A percentile compares a stretch with the other conserved stretches of the same genome.
These are phyloP conservation scores for Phrynosoma blainvillii DNA, from an alignment of 2,113 vertebrate species.

Conservation along the genomic window DNA sequence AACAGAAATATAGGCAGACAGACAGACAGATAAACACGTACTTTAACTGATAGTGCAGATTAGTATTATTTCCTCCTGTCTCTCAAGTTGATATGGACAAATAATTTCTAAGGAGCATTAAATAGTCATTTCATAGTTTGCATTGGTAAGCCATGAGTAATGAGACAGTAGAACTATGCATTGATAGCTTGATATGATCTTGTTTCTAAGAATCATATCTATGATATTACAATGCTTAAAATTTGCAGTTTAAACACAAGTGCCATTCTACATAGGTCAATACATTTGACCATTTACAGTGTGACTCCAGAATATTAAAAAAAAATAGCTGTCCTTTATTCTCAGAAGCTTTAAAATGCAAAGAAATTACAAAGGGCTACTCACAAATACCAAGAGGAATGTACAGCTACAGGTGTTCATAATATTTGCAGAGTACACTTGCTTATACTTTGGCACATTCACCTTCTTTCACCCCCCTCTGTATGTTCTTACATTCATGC, in stretches of 20 bases:
- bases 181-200: background rate
- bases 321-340: background rate
- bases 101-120: background rate
- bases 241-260: background rate
- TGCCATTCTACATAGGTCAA: constrained; percentile 14
- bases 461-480: background rate
- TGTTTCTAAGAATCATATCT: background rate
- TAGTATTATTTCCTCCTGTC: background rate
- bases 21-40: no score
- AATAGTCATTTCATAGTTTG: background rate
- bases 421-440: constrained; percentile 37
- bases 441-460: constrained; percentile 24
- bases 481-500: constrained; percentile 41
- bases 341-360: background rate
- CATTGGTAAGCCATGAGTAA: background rate
- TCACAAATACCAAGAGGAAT: constrained; percentile 19
- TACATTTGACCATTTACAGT: constrained; percentile 12
- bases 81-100: background rate
- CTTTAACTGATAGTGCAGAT: background rate
- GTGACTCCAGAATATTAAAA: constrained; percentile 10
- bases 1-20: no score
- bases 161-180: background rate
- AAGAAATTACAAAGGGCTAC: background rate
- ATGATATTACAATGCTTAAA: background rate
- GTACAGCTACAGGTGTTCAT: background rate